Evolutionary conservation across 2,888 invertebrate species (phyloP).

Genomic region (Synergus itoensis): DNA sequence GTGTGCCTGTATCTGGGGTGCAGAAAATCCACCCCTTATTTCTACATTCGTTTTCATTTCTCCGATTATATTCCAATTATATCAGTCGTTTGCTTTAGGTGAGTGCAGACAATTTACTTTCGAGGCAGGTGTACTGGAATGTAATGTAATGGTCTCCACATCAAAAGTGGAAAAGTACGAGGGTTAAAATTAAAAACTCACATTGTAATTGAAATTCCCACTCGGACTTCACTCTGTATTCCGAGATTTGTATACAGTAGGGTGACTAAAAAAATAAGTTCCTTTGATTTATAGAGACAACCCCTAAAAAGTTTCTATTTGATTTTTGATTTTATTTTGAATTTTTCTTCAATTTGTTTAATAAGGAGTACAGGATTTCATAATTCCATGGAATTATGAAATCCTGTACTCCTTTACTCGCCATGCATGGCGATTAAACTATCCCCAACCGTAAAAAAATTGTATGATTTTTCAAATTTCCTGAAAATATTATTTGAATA

Average conservation of each 20-base stretch:
- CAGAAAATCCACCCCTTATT: conserved; percentile 25
- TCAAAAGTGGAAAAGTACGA: conserved; percentile 30
- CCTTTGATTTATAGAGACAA: too few species aligned
- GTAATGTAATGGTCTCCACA: conserved; percentile 26
- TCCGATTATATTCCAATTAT: conserved; percentile 62
- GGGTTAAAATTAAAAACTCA: conserved; percentile 17
- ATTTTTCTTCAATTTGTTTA: too few species aligned
- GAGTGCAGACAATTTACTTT: conserved; percentile 41
- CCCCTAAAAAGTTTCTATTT: too few species aligned
- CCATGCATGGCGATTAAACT: too few species aligned
- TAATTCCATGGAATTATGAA: too few species aligned
- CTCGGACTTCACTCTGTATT: conserved; percentile 10
- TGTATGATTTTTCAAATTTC: too few species aligned
- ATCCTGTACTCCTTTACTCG: too few species aligned
- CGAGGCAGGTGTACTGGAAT: conserved; percentile 40
- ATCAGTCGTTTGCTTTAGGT: conserved; percentile 58
- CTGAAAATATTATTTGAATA: too few species aligned
- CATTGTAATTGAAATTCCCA: conserved; percentile 32
- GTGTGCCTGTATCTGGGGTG: conserved; percentile 1
- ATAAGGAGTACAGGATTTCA: too few species aligned
- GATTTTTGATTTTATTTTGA: too few species aligned
- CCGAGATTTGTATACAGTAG: background rate
- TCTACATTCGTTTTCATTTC: conserved; percentile 46
- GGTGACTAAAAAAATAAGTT: too few species aligned
- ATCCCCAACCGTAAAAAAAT: too few species aligned